Evolutionary conservation across 2,797 vertebrate species (phyloP).

Genomic region (Sylvia borin): DNA sequence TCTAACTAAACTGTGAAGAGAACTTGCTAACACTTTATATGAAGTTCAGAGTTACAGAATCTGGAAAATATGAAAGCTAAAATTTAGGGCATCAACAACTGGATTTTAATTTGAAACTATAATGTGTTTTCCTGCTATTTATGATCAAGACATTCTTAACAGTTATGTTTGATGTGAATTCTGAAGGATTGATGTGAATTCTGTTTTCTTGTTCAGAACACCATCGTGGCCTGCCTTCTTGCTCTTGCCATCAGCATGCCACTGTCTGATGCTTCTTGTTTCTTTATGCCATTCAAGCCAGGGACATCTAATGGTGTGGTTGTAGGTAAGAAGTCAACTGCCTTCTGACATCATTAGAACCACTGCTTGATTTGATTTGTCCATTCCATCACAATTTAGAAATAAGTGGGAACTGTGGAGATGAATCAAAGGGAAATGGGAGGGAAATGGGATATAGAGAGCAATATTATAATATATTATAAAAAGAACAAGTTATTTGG

Average conservation of each 20-base stretch:
- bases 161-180: neutral
- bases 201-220: slow-evolving; percentile 30
- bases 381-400: neutral
- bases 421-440: neutral
- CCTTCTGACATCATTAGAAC: neutral
- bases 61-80: neutral
- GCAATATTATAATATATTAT: neutral
- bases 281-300: rapidly evolving
- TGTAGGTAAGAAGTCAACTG: neutral
- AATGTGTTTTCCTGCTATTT: neutral
- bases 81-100: neutral
- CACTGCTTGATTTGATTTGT: neutral
- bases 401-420: neutral
- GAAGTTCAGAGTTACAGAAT: neutral
- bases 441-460: neutral
- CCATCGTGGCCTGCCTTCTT: slow-evolving; percentile 3
- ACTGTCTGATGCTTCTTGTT: neutral
- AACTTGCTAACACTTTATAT: neutral
- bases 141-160: neutral
- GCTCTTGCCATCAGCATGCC: neutral
- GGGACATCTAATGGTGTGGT: neutral
- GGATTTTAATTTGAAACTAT: neutral
- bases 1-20: neutral
- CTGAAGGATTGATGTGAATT: neutral
- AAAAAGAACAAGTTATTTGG: neutral